phyloP scores from a whole-genome alignment of 2,888 invertebrate genomes.

The Drosophila fungiperda region DNA sequence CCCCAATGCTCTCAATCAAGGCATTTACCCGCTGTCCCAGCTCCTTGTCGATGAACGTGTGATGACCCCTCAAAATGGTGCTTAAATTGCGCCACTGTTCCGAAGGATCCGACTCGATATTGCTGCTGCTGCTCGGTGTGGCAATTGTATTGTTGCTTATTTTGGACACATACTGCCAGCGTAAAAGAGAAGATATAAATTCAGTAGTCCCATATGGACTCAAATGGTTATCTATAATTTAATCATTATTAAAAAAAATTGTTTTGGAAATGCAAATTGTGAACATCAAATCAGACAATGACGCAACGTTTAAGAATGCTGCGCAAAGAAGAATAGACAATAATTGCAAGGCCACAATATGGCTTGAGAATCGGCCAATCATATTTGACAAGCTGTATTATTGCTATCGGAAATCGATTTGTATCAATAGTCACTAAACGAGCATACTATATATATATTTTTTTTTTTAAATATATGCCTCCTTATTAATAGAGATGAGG shows the following conservation, averaged over 20 bases:
- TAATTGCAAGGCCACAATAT: neutral
- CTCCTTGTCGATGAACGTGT: slow-evolving; percentile 81
- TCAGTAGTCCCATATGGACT: neutral
- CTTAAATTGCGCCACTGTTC: slow-evolving; percentile 83
- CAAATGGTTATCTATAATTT: neutral
- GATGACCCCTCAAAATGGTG: slow-evolving; percentile 80
- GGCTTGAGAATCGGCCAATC: neutral
- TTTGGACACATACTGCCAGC: slow-evolving; percentile 70
- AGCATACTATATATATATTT: no score
- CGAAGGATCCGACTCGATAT: slow-evolving; percentile 32
- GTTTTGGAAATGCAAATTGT: no score
- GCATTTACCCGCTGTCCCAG: slow-evolving; percentile 80
- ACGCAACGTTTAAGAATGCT: neutral
- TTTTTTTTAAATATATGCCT: neutral
- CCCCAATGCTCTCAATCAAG: slow-evolving; percentile 76
- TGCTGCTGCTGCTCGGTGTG: slow-evolving; percentile 19
- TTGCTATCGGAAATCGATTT: neutral
- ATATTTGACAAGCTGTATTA: neutral
- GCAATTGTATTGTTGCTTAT: slow-evolving; percentile 22
- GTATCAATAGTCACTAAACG: neutral
- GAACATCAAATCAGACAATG: neutral
- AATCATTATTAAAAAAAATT: no score
- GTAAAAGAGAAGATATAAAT: neutral
- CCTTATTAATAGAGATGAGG: neutral
- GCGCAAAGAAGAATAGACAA: neutral